Percentiles rank a stretch among this genome's conserved stretches.
Conservation (phyloP, 30 jellyfish, hydroid and myxozoan genomes). For the Aurelia aurita region DNA sequence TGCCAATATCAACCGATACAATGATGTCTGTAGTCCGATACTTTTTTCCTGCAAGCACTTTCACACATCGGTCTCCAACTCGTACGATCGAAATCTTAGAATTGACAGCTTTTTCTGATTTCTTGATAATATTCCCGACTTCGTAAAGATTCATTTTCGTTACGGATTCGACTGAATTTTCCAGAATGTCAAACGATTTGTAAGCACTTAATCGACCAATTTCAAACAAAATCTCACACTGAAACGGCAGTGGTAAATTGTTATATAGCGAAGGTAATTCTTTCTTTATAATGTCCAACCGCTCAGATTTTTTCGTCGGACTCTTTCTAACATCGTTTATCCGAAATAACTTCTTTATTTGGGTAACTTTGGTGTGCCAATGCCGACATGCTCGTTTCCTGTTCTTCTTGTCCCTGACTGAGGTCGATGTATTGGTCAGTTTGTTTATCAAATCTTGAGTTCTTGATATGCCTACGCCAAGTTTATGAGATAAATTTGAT, state of each 20-base stretch:
- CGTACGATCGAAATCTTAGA: slow-evolving; percentile 33
- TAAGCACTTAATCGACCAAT: slow-evolving; percentile 62
- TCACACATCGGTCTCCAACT: slow-evolving; percentile 69
- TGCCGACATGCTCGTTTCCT: slow-evolving; percentile 41
- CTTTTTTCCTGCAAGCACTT: slow-evolving; percentile 72
- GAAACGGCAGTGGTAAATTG: slow-evolving; percentile 74
- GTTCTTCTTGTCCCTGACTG: neutral
- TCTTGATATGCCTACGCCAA: slow-evolving; percentile 38
- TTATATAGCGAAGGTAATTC: slow-evolving; percentile 57
- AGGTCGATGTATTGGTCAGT: neutral
- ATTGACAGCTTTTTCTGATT: slow-evolving; percentile 53
- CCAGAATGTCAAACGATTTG: slow-evolving; percentile 16
- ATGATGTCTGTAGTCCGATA: slow-evolving; percentile 48
- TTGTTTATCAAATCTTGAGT: slow-evolving; percentile 51
- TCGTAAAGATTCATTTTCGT: slow-evolving; percentile 58
- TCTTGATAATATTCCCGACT: slow-evolving; percentile 61
- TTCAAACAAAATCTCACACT: slow-evolving; percentile 67
- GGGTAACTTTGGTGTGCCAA: slow-evolving; percentile 26
- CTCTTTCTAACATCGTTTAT: neutral
- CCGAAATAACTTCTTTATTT: slow-evolving; percentile 38
- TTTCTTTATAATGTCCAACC: slow-evolving; percentile 7
- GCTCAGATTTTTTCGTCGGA: neutral
- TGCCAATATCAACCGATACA: slow-evolving; percentile 21
- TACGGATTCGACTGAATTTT: slow-evolving; percentile 44
- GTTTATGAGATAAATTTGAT: slow-evolving; percentile 24